Evolutionary conservation across 2,888 invertebrate genomes (phyloP), one percentile per base, ranked within the genome.

Genomic region (Drosophila prostipennis): DNA sequence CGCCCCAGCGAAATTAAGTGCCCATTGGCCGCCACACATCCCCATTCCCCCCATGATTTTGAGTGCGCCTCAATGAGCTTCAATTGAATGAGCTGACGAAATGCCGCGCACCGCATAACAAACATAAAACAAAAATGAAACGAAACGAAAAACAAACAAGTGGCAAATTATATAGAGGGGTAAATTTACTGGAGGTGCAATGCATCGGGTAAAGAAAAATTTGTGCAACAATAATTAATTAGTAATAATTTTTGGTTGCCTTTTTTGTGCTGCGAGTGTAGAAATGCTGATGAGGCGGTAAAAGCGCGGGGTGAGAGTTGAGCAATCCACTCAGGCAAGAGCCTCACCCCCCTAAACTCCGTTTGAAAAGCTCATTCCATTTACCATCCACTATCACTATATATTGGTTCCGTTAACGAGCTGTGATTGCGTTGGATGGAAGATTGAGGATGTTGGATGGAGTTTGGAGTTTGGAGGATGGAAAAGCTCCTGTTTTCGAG

Each of bases 81-180:
- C 83, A 86, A 80, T 86, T 78, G 78, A 86, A 82, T 67, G 78
- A 54, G 56, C 86, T 80, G 80, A 82, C 67, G 80, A 80, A 80
- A 86, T 82, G 80, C 59, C 78, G 83, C 69, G 73, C 68, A 69
- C 49, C 73, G 86, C 80, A 80, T 82, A 85, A 64, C 78, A 85
- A 85, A 75, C 39, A 70, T 59, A 68, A 77, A 57, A 59, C 68
- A 77, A 67, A 75, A 84, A 74, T 52, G 67, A 79, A 76, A 37
- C 65, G 65, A 26, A 26, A 26, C 70, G 67, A 74, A 74, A 54
- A 57, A 64, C 45, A 55, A 58, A 63, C 60, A 54, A 57, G 68
- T 42, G 19, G 61, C 32, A 48, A 48, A 48, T 48, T 48, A 48
- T 6, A 32, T 32, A 6, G 32, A 3, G 14, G 46, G n/a, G 26